phyloP scores from a whole-genome alignment of 2,113 vertebrate species.

The Morone chrysops region DNA sequence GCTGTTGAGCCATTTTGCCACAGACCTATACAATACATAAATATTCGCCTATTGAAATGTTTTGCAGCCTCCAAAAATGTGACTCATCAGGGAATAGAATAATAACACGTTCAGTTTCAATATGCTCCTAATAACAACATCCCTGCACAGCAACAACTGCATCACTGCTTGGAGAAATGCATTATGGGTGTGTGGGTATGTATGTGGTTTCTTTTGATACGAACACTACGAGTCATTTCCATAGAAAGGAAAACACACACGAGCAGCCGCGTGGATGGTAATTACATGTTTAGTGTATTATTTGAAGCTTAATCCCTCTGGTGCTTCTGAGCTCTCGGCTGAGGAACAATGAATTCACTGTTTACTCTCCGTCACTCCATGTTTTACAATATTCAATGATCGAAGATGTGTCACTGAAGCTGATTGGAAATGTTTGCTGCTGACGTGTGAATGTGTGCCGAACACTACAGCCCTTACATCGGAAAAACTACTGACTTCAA shows the following conservation, averaged over 20 bases:
- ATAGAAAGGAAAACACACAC: neutral
- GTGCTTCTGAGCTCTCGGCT: neutral
- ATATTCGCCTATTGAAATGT: no score
- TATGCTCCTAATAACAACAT: neutral
- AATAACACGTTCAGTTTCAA: no score
- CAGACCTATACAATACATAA: no score
- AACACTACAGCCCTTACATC: no score
- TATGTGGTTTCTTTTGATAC: neutral
- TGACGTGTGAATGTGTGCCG: neutral
- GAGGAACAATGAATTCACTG: neutral
- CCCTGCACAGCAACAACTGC: neutral
- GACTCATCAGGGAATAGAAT: no score
- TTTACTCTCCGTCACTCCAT: neutral
- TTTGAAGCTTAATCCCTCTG: neutral
- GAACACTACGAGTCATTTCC: no score
- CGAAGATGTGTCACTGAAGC: neutral
- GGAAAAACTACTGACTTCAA: no score
- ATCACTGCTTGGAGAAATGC: neutral
- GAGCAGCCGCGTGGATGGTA: neutral
- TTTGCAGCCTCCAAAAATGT: no score
- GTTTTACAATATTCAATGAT: neutral
- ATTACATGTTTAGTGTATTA: neutral
- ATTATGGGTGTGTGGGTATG: neutral
- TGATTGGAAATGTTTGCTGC: neutral
- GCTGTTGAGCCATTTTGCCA: no score